phyloP scores from a whole-genome alignment of 2,888 invertebrate species.

The Lasiommata megera region DNA sequence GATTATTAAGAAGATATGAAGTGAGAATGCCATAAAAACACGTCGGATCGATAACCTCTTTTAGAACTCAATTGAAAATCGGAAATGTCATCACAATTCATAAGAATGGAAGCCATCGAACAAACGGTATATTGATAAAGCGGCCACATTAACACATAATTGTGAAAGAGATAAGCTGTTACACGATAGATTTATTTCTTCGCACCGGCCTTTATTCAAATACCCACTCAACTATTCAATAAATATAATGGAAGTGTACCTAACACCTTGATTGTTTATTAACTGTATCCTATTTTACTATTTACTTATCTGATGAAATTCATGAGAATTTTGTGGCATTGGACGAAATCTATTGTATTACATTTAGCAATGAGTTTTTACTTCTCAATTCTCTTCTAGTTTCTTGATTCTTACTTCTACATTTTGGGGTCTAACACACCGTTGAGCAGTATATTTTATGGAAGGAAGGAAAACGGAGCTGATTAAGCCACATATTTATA shows the following conservation, averaged over 20 bases:
- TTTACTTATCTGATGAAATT: constrained; percentile 6
- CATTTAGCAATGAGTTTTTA: too few species aligned
- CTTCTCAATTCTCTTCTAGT: too few species aligned
- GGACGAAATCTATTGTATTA: not conserved
- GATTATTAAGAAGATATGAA: too few species aligned
- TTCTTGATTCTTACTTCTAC: too few species aligned
- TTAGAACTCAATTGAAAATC: not conserved
- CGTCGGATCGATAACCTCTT: not conserved
- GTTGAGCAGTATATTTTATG: too few species aligned
- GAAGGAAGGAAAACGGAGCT: too few species aligned
- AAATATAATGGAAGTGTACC: constrained; percentile 16
- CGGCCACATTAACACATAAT: constrained; percentile 45
- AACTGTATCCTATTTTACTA: constrained; percentile 17
- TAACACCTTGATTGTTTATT: constrained; percentile 25
- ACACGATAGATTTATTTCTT: constrained; percentile 39
- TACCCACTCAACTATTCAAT: constrained; percentile 18
- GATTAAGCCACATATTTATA: too few species aligned
- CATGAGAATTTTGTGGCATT: not conserved
- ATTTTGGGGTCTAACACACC: too few species aligned
- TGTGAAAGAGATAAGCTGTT: constrained; percentile 43
- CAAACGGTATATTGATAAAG: constrained; percentile 33
- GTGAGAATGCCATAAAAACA: not conserved
- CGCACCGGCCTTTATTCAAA: constrained; percentile 25
- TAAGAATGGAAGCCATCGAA: constrained; percentile 29
- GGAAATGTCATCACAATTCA: constrained; percentile 1